These are phyloP conservation scores for Marisa cornuarietis DNA, from an alignment of 1,140 invertebrate species.

Conservation along the genomic window DNA sequence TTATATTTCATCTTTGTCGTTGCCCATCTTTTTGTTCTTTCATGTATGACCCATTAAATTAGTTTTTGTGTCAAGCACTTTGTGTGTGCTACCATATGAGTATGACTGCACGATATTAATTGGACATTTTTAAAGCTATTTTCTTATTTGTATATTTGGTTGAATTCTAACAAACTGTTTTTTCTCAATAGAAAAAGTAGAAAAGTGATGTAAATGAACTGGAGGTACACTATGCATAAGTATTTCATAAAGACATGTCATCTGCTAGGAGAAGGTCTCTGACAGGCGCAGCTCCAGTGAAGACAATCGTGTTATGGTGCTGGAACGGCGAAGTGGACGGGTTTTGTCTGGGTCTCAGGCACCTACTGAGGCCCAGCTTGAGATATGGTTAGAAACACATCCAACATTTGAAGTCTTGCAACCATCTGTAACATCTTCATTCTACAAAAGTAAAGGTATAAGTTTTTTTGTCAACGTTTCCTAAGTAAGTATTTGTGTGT, in stretches of 20 bases:
- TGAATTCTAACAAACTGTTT: no score
- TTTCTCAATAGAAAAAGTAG: background rate
- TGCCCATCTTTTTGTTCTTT: no score
- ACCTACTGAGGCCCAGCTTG: constrained; percentile 80
- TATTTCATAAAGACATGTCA: no score
- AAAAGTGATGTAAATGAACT: background rate
- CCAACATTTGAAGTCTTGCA: constrained; percentile 84
- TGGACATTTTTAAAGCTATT: no score
- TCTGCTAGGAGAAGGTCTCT: no score
- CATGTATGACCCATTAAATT: no score
- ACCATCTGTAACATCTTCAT: constrained; percentile 58
- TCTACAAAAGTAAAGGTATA: constrained; percentile 2
- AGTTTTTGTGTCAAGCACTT: no score
- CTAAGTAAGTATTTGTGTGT: background rate
- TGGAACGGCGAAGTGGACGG: constrained; percentile 81
- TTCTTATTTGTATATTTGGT: no score
- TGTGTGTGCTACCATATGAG: no score
- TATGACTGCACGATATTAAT: no score
- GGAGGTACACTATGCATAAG: no score
- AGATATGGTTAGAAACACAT: constrained; percentile 85
- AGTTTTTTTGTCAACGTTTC: background rate
- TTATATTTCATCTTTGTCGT: no score
- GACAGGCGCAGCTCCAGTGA: constrained; percentile 1
- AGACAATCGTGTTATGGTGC: constrained; percentile 73
- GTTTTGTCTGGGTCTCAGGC: constrained; percentile 79